Evolutionary conservation across 2,113 vertebrate genomes (phyloP).

Genomic region (Sceloporus undulatus): DNA sequence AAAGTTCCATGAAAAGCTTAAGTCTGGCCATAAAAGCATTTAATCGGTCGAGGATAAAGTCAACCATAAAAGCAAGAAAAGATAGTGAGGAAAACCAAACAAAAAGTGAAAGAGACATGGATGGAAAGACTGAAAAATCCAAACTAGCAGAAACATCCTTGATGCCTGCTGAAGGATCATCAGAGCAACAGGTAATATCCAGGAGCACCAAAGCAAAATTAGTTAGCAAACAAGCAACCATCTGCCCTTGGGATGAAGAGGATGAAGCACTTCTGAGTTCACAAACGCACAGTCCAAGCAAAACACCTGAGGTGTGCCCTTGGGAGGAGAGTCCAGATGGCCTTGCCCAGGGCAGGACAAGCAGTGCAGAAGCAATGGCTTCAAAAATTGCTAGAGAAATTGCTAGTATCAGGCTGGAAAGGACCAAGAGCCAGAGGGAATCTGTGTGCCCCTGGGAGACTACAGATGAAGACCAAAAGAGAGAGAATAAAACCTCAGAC

Average conservation of each 20-base stretch:
- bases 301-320: slow-evolving; percentile 47
- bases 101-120: neutral
- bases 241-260: slow-evolving; percentile 65
- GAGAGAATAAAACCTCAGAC: accelerated
- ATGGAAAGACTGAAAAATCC: slow-evolving; percentile 30
- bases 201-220: slow-evolving; percentile 38
- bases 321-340: slow-evolving; percentile 46
- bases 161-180: accelerated
- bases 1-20: slow-evolving; percentile 64
- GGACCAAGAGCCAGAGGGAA: slow-evolving; percentile 50
- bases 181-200: accelerated
- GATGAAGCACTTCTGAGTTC: slow-evolving; percentile 61
- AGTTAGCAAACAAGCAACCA: slow-evolving; percentile 46
- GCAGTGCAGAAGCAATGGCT: slow-evolving; percentile 18
- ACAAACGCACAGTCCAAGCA: slow-evolving; percentile 61
- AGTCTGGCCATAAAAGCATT: slow-evolving; percentile 76
- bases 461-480: accelerated
- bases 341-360: neutral
- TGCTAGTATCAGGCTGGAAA: slow-evolving; percentile 48
- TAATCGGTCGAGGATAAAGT: slow-evolving; percentile 57
- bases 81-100: slow-evolving; percentile 32
- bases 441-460: slow-evolving; percentile 43
- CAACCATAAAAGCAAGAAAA: slow-evolving; percentile 54
- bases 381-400: neutral
- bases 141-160: neutral